Base-by-base conservation (phyloP, 2,888 invertebrate species). In the Andrena flavipes region DNA sequence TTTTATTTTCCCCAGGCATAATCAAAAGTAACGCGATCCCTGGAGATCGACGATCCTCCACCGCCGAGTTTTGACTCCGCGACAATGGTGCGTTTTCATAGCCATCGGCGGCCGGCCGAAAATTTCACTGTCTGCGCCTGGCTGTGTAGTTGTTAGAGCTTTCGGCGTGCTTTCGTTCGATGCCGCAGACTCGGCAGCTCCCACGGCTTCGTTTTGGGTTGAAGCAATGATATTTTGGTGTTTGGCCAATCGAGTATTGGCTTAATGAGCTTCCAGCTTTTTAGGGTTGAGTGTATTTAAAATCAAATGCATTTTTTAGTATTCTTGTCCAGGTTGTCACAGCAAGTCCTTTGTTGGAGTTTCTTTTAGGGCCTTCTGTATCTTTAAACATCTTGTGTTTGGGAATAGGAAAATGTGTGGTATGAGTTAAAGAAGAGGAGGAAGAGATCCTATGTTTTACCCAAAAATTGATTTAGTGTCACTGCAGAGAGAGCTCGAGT, bases 11-110 rank as follows among this genome's bases (percentile, higher is more conserved):
- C 23, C 26, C 48, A 35, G 59, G 72, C 69, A 85, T 86, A 85
- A 84, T 85, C 84, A 86, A 75, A 84, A 76, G 86, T 84, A 86
- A 86, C 84, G 76, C 84, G 84, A 81, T 85, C 84, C 84, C 84
- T 60, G 63, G 82, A 82, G 83, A 74, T 74, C 83, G 67, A 56
- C 75, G 49, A 73, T 59, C 60, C 76, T 23, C 23, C 16, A 48
- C 5, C 33, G 30, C 48, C 30, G 59, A 42, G 51, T 60, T 64
- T 6, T 33, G 82, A 82, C 83, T 78, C 77, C 16, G 69, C 26
- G 26, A 42, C 33, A 63, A 16, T 42, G 42, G 4, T 16, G 16
- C 8, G 6, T 20, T 51, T 51, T 8, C 20, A 51, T 20, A 51
- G 20, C 51, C 20, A 51, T 42, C 42, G 42, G 42, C 42, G 42